A percentile compares a stretch with the other conserved stretches of the same genome.
Evolutionary conservation across 2,113 vertebrate genomes (phyloP).

Genomic region (Ameiurus melas): DNA sequence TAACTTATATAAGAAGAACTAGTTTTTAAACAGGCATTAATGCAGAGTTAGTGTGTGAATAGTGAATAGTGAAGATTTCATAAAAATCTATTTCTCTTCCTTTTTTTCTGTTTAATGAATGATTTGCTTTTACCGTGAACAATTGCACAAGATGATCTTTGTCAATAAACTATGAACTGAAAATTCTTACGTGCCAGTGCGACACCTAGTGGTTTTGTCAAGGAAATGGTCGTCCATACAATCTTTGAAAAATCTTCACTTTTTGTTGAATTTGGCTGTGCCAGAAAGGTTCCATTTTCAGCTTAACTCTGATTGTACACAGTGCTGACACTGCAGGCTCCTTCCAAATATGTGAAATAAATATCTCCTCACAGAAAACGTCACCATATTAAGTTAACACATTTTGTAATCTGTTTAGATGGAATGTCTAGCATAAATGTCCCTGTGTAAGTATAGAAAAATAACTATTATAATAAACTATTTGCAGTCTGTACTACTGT

Average conservation of each 20-base stretch:
- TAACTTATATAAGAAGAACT: background rate
- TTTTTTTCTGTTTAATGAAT: background rate
- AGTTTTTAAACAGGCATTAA: background rate
- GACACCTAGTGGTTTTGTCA: slow-evolving; percentile 43
- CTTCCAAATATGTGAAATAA: background rate
- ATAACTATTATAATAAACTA: too few species aligned
- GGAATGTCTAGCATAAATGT: background rate
- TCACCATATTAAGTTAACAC: background rate
- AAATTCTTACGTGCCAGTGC: background rate
- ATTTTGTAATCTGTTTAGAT: background rate
- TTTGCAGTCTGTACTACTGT: background rate
- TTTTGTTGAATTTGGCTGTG: background rate
- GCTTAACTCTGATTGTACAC: background rate
- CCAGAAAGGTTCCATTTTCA: background rate
- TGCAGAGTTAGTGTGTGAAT: background rate
- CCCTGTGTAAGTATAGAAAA: background rate
- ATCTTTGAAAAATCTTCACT: background rate
- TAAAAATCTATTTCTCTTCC: background rate
- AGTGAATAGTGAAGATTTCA: background rate
- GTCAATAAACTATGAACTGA: background rate
- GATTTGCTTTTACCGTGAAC: background rate
- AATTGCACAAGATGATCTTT: background rate
- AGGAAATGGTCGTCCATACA: background rate
- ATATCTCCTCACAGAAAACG: background rate
- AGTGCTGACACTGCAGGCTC: background rate